Evolutionary conservation across 64 coral and sea anemone species (phyloP), one percentile per base, ranked within the genome.

Genomic region (Platygyra sinensis): DNA sequence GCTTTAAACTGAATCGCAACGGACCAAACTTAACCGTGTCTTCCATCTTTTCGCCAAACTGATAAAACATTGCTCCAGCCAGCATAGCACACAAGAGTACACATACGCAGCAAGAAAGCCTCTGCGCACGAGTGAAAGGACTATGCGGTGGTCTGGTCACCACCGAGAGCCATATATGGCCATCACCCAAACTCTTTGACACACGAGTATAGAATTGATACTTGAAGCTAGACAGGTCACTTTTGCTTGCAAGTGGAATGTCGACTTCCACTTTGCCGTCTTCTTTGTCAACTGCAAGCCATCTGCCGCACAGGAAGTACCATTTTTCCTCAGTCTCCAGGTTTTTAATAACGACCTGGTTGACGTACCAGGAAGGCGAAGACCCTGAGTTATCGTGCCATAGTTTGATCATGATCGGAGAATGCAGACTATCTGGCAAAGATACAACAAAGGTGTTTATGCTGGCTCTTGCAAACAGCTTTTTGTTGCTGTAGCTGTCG

Each of bases 41-140:
- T 83, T 88, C 36, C 2, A 84, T 69, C 42, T 97, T 91, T 30
- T 64, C 78, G 49, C 91, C 89, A 60, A 94, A 76, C 52, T 97
- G 92, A 75, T 97, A 97, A 80, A 97, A 97, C 95, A 97, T 97
- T 29, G 95, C 95, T 61, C 95, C 93, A 0, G 91, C 88, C 16
- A 97, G 88, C 95, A 97, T 97, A 1, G 95, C 95, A 33, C 83
- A 91, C 65, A 93, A 62, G 14, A 97, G 59, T 8, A 97, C 95
- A 24, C 91, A 93, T 24, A 97, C 57, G 78, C 95, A 97, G 72
- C 95, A 97, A 1, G 95, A 97, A 0, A 97, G 75, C 69, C 95
- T 91, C 50, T 97, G 95, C 62, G 78, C 88, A 74, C 95, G 95
- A 50, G 95, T 97, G 30, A 97, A 97, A 11, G 92, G 91, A 76